Evolutionary conservation across 2,113 vertebrate species (phyloP).

Genomic region (Zosterops pallidus): DNA sequence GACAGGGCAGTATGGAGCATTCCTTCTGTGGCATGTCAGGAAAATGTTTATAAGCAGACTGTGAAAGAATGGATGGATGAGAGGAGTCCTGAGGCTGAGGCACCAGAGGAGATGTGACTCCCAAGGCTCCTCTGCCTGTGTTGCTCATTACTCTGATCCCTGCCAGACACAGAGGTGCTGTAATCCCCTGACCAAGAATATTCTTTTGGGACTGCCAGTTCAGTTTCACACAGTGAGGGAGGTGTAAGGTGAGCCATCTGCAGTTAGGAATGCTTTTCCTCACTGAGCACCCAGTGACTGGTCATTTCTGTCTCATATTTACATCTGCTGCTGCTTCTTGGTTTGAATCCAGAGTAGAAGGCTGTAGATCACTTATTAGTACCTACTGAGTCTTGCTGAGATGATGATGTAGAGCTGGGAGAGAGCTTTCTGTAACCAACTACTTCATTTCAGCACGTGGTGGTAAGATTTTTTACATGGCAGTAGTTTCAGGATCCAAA

Average conservation of each 20-base stretch:
- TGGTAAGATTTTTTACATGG: background rate
- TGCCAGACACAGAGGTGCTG: rapidly evolving
- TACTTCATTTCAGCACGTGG: background rate
- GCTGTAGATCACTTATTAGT: background rate
- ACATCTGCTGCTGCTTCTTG: background rate
- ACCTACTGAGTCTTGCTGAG: too few relatives aligned
- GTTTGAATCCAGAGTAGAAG: background rate
- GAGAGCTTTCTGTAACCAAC: background rate
- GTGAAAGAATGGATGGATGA: background rate
- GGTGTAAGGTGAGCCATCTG: background rate
- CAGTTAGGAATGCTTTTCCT: background rate
- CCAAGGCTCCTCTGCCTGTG: background rate
- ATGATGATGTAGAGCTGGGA: background rate
- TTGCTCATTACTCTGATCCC: background rate
- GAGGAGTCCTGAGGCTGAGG: background rate
- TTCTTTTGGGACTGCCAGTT: background rate
- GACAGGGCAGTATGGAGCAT: background rate
- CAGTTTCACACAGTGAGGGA: background rate
- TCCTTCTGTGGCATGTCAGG: background rate
- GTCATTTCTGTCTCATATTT: background rate
- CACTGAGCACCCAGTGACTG: background rate
- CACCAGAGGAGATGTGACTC: background rate
- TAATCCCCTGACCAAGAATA: background rate
- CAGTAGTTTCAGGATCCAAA: background rate
- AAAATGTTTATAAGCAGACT: background rate